A percentile compares a stretch with the other conserved stretches of the same genome.
phyloP scores from a whole-genome alignment of 2,113 vertebrate genomes.

The Triplophysa dalaica region DNA sequence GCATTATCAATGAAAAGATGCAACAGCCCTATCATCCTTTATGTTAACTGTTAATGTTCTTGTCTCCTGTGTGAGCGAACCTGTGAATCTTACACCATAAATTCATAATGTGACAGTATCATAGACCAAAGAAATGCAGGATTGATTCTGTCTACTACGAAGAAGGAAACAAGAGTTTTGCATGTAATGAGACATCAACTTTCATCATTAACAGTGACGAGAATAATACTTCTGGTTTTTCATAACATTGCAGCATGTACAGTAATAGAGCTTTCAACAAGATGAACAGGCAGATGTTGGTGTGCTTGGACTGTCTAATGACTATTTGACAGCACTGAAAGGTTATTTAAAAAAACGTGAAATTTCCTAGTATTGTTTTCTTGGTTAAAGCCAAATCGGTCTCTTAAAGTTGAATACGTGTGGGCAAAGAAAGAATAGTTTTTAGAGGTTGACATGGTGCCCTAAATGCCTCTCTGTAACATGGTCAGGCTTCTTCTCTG shows the following conservation, averaged over 20 bases:
- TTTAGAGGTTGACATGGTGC: slow-evolving; percentile 38
- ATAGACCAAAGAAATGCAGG: neutral
- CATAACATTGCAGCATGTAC: neutral
- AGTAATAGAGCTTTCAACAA: slow-evolving; percentile 24
- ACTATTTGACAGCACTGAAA: neutral
- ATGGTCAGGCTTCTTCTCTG: slow-evolving; percentile 45
- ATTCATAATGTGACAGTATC: neutral
- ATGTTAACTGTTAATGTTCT: too few species aligned
- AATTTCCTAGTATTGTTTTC: neutral
- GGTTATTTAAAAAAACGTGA: neutral
- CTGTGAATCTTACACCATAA: neutral
- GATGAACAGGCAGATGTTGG: slow-evolving; percentile 26
- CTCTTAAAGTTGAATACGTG: neutral
- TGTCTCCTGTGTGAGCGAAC: too few species aligned
- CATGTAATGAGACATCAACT: neutral
- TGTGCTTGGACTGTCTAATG: slow-evolving; percentile 22
- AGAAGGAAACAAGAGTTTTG: neutral
- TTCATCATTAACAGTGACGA: neutral
- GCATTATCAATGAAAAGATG: too few species aligned
- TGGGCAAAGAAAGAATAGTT: slow-evolving; percentile 53
- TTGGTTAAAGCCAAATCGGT: neutral
- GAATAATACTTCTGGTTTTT: neutral
- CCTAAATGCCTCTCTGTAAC: slow-evolving; percentile 45
- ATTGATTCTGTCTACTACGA: neutral
- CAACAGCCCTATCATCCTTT: too few species aligned